These are phyloP conservation scores for Myoxocephalus aenaeus DNA, from an alignment of 2,797 vertebrate genomes.

Conservation along the genomic window DNA sequence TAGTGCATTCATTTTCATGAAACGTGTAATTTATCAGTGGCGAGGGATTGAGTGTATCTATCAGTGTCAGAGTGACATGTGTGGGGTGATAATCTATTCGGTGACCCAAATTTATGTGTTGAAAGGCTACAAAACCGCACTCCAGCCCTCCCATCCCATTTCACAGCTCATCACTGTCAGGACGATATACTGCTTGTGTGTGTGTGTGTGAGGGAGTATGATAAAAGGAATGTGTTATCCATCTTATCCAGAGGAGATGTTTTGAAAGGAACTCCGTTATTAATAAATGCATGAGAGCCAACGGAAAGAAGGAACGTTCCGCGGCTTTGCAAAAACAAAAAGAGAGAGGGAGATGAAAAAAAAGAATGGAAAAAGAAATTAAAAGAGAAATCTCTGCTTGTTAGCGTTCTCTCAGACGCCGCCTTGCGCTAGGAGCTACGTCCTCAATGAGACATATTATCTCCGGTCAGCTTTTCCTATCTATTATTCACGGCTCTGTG, in stretches of 20 bases:
- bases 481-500: constrained; percentile 79
- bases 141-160: constrained; percentile 74
- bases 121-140: constrained; percentile 73
- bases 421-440: constrained; percentile 68
- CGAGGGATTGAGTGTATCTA: constrained; percentile 60
- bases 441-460: constrained; percentile 73
- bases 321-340: constrained; percentile 74
- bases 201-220: constrained; percentile 44
- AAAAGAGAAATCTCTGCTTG: constrained; percentile 46
- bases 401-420: constrained; percentile 70
- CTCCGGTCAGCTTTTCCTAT: constrained; percentile 79
- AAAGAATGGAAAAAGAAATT: not conserved
- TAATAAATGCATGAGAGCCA: constrained; percentile 83
- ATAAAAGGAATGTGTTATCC: constrained; percentile 80
- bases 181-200: constrained; percentile 32
- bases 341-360: not conserved
- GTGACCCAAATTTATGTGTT: constrained; percentile 81
- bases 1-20: constrained; percentile 65
- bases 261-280: constrained; percentile 80
- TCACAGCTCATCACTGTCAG: constrained; percentile 82
- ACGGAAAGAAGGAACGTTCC: constrained; percentile 76
- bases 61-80: constrained; percentile 76
- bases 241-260: constrained; percentile 80
- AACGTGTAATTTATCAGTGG: constrained; percentile 71
- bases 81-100: constrained; percentile 78